Percentiles rank a stretch among this genome's conserved stretches.
phyloP scores from a whole-genome alignment of 1,140 invertebrate genomes.

The Ceratosolen fusciceps region DNA sequence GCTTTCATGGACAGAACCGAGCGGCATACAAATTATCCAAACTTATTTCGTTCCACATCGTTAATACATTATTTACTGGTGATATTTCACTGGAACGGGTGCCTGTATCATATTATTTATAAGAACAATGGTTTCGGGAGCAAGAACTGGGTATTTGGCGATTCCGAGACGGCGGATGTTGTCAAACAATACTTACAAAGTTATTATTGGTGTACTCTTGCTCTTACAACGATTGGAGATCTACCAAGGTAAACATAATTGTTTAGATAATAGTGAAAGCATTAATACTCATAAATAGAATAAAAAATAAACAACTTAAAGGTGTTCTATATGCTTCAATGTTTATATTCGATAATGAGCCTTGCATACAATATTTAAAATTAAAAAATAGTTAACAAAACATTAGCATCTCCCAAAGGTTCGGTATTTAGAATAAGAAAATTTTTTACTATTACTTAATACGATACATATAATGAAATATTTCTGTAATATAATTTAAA shows the following conservation, averaged over 20 bases:
- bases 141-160: constrained; percentile 90
- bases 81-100: constrained; percentile 99
- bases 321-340: no score
- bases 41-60: constrained; percentile 94
- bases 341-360: no score
- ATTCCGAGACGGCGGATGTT: constrained; percentile 86
- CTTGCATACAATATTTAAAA: no score
- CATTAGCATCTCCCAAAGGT: no score
- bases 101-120: constrained; percentile 95
- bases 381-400: no score
- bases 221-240: constrained; percentile 90
- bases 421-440: no score
- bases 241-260: constrained; percentile 68
- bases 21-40: constrained; percentile 98
- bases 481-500: no score
- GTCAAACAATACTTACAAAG: constrained; percentile 96
- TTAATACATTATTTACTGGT: constrained; percentile 97
- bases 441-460: no score
- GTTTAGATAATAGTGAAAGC: no score
- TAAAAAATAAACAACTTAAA: no score
- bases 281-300: no score
- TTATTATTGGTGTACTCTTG: constrained; percentile 98
- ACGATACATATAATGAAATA: no score
- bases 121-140: constrained; percentile 94
- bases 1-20: constrained; percentile 98